Base-by-base conservation (phyloP, 2,888 invertebrate species). In the Parasteatoda lunata region DNA sequence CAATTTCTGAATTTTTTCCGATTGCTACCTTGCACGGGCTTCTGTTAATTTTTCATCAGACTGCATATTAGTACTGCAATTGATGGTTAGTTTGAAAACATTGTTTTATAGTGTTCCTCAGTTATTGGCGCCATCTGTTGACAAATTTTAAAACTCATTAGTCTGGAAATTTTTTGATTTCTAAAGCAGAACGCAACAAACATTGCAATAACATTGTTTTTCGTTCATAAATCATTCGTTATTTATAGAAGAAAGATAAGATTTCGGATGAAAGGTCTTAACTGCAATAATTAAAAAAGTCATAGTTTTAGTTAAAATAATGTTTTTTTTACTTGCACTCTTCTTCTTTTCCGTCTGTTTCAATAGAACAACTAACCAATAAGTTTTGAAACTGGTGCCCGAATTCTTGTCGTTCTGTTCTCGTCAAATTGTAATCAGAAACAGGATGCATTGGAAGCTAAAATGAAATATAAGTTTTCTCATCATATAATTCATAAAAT, bases 311-410 rank as follows among this genome's bases (percentile, higher is more conserved):
- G 30, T 2, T 1, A 30, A 30, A 30, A 30, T 30, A 30, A 30
- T 30, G 30, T 30, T 30, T 30, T 30, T 7, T 68, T 83, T 71
- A 83, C 88, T 47, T 65, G 83, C 88, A 88, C 6, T 75, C 54
- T 13, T 65, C 51, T 13, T 78, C 70, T 8, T 70, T 64, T n/a
- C 71, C 88, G 13, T 88, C 83, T 2, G 66, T 88, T 75, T 70
- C 70, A 13, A 88, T 65, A 4, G 11, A 9, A 15, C 88, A 88
- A 15, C 49, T 45, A 0, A 79, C 68, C 9, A 88, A n/a, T 0
- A 88, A 5, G 5, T 83, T 59, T 2, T 75, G n/a, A 0, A 70
- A 47, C 45, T 82, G 80, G 51, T 88, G 87, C 3, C 87, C 87
- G n/a, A 83, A 76, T 9, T 47, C 48, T 48, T 75, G 73, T 15